phyloP scores from a whole-genome alignment of 2,888 invertebrate genomes.

The Lochmaea crataegi region DNA sequence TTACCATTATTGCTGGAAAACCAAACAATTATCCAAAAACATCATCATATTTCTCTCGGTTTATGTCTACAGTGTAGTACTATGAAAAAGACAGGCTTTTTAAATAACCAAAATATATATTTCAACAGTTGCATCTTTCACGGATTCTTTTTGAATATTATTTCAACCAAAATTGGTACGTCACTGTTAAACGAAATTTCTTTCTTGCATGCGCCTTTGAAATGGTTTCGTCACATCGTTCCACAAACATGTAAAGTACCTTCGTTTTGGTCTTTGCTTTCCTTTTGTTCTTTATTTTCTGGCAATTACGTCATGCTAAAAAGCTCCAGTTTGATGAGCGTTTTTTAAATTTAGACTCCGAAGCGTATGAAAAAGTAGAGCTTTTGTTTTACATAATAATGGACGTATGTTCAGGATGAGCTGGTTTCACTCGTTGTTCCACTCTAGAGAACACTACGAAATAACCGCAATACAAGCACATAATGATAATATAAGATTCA shows the following conservation, averaged over 20 bases:
- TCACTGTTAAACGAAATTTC: slow-evolving; percentile 9
- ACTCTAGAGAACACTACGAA: neutral
- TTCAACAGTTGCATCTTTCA: no score
- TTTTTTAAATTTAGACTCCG: slow-evolving; percentile 39
- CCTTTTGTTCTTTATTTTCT: slow-evolving; percentile 46
- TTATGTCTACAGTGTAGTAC: no score
- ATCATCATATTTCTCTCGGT: no score
- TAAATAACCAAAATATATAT: no score
- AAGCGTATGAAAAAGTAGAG: slow-evolving; percentile 26
- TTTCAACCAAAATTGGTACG: slow-evolving; percentile 17
- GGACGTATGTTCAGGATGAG: slow-evolving; percentile 23
- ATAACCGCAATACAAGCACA: slow-evolving; percentile 40
- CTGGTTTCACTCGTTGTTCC: neutral
- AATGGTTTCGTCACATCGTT: slow-evolving; percentile 55
- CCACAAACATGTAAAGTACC: slow-evolving; percentile 52
- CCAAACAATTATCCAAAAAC: no score
- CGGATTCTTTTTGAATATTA: slow-evolving; percentile 44
- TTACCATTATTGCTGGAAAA: no score
- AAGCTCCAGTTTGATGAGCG: slow-evolving; percentile 37
- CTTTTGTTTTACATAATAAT: slow-evolving; percentile 36
- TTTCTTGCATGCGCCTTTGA: slow-evolving; percentile 38
- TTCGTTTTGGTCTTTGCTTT: slow-evolving; percentile 47
- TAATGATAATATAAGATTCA: slow-evolving; percentile 15
- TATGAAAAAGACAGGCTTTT: no score
- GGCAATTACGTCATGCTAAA: slow-evolving; percentile 44